Percentiles rank a stretch among this genome's conserved stretches.
Conservation (phyloP, 1,140 invertebrate species). For the Nylanderia fulva region DNA sequence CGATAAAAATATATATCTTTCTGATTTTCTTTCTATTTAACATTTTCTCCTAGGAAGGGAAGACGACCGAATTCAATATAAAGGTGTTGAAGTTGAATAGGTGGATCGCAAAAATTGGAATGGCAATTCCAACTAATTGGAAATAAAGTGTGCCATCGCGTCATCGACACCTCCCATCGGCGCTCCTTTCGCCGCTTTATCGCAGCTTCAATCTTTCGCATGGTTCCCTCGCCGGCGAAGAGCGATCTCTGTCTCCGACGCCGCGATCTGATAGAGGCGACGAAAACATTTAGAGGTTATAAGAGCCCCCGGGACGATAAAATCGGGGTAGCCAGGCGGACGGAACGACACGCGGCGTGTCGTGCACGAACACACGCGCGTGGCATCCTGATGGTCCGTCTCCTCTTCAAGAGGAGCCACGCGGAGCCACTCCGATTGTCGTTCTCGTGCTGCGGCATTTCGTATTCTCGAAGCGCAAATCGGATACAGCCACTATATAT, state of each 20-base stretch:
- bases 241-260: conserved; percentile 45
- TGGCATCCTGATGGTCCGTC: conserved; percentile 79
- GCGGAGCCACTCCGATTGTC: conserved; percentile 51
- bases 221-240: conserved; percentile 26
- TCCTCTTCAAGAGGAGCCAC: conserved; percentile 41
- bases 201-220: conserved; percentile 53
- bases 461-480: conserved; percentile 26
- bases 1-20: no score
- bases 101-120: no score
- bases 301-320: conserved; percentile 76
- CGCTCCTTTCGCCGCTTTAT: conserved; percentile 44
- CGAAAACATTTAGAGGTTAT: conserved; percentile 81
- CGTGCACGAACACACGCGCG: conserved; percentile 77
- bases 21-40: no score
- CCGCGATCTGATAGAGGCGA: conserved; percentile 80
- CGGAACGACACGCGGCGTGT: conserved; percentile 75
- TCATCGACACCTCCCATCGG: conserved; percentile 41
- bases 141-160: conserved; percentile 30
- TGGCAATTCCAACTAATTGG: conserved; percentile 13
- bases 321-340: conserved; percentile 74
- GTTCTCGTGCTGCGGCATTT: conserved; percentile 43
- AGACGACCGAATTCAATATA: not conserved
- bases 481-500: conserved; percentile 8
- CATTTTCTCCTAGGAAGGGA: not conserved
- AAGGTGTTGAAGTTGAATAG: not conserved